A percentile compares a stretch with the other conserved stretches of the same genome.
Conservation (phyloP, 2,113 vertebrate genomes). For the Astatoreochromis straeleni region DNA sequence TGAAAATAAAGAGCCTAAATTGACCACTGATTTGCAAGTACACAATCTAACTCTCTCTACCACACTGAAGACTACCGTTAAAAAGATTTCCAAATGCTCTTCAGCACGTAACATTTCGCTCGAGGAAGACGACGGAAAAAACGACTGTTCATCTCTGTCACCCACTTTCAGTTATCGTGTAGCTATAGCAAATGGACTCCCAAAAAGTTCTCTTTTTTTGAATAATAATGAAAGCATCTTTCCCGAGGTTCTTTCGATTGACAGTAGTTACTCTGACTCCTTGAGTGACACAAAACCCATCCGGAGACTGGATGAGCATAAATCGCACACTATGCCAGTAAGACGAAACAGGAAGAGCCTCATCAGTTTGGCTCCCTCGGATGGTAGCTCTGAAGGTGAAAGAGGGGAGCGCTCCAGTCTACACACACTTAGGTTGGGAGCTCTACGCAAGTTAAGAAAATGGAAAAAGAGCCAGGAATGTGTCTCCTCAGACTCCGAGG, state of each 20-base stretch:
- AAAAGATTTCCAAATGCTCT: constrained; percentile 89
- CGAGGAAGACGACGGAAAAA: constrained; percentile 80
- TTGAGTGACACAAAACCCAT: constrained; percentile 80
- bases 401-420: constrained; percentile 82
- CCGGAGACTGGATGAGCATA: constrained; percentile 74
- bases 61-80: constrained; percentile 89
- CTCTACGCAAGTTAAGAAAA: constrained; percentile 88
- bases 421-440: constrained; percentile 86
- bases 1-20: constrained; percentile 81
- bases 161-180: constrained; percentile 97
- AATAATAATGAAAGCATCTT: constrained; percentile 79
- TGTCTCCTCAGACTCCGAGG: constrained; percentile 92
- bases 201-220: constrained; percentile 72
- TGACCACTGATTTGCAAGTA: constrained; percentile 72
- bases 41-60: constrained; percentile 84
- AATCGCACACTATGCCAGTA: constrained; percentile 87
- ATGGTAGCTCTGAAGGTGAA: constrained; percentile 94
- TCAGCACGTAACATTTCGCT: constrained; percentile 83
- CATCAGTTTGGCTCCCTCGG: constrained; percentile 91
- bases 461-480: constrained; percentile 99
- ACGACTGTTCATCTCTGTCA: constrained; percentile 90
- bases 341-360: constrained; percentile 93
- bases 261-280: constrained; percentile 84
- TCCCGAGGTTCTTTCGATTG: constrained; percentile 83
- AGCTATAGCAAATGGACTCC: constrained; percentile 94